Percentiles rank a stretch among this genome's conserved stretches.
Conservation (phyloP, 2,113 vertebrate species). For the Atherinomorus stipes region DNA sequence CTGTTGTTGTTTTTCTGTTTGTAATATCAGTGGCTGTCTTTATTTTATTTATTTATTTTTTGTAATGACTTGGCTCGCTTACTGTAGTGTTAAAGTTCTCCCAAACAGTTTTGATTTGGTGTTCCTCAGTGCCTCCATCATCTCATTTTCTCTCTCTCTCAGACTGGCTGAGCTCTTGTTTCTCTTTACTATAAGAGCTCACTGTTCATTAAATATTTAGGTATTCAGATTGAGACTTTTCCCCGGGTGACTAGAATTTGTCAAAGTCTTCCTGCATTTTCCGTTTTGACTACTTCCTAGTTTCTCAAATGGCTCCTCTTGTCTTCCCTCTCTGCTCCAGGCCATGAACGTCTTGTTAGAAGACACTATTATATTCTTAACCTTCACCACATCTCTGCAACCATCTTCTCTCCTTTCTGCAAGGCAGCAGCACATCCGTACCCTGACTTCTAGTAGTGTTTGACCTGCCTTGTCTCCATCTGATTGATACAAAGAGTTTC, state of each 20-base stretch:
- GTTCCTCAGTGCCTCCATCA: background rate
- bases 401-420: too few relatives aligned
- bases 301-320: background rate
- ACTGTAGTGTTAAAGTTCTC: too few relatives aligned
- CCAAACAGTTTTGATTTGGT: background rate
- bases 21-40: background rate
- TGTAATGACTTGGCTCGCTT: too few relatives aligned
- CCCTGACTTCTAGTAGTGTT: background rate
- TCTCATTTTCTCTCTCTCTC: conserved; percentile 2
- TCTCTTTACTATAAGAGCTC: too few relatives aligned
- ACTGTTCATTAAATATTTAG: background rate
- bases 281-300: background rate
- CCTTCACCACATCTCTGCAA: too few relatives aligned
- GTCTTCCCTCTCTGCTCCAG: too few relatives aligned
- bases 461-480: background rate
- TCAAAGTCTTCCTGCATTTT: background rate
- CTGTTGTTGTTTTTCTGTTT: background rate
- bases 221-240: background rate
- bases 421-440: too few relatives aligned
- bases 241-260: background rate
- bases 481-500: background rate
- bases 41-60: too few relatives aligned
- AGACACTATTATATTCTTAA: too few relatives aligned
- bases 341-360: too few relatives aligned
- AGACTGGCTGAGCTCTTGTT: background rate